Percentiles rank a stretch among this genome's conserved stretches.
Conservation (phyloP, 2,797 vertebrate genomes). For the Crenuchus spilurus region DNA sequence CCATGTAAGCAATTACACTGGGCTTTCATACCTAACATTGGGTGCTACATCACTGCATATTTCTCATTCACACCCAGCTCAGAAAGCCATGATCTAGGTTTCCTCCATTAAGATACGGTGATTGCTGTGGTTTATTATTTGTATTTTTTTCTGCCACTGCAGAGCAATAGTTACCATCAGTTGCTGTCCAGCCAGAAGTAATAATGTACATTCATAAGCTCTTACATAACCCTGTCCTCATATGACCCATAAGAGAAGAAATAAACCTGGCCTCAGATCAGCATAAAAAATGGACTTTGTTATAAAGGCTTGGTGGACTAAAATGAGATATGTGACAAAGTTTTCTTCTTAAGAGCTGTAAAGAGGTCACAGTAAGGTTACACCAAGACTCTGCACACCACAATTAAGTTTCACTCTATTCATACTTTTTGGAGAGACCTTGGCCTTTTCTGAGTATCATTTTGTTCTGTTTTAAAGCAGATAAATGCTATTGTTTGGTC, state of each 20-base stretch:
- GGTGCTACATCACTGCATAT: constrained; percentile 18
- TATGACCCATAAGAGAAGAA: neutral
- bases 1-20: constrained; percentile 48
- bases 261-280: constrained; percentile 5
- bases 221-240: neutral
- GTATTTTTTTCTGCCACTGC: neutral
- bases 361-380: no score
- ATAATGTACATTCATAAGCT: constrained; percentile 1
- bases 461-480: no score
- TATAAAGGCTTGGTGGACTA: neutral
- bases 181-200: neutral
- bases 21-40: constrained; percentile 37
- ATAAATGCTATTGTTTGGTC: no score
- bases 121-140: constrained; percentile 21
- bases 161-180: neutral
- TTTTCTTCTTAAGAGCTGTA: no score
- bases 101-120: constrained; percentile 32
- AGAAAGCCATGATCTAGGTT: neutral
- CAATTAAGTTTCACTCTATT: no score
- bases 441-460: no score
- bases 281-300: neutral
- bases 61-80: constrained; percentile 16
- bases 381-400: no score
- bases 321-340: neutral
- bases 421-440: no score